phyloP scores from a whole-genome alignment of 2,888 invertebrate genomes.

The Amiota mariae region DNA sequence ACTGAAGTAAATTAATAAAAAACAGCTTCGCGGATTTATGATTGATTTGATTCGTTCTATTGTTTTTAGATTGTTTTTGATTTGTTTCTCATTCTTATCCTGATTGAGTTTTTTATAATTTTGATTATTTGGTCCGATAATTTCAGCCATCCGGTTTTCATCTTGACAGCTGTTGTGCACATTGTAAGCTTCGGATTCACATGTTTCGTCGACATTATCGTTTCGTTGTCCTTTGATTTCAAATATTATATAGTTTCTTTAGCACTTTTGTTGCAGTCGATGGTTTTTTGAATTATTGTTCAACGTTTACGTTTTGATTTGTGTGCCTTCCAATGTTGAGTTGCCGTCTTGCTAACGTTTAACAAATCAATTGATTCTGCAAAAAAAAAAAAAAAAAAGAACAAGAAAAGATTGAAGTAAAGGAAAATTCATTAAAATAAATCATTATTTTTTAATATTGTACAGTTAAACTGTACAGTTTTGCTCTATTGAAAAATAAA shows the following conservation, averaged over 20 bases:
- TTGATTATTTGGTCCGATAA: constrained; percentile 19
- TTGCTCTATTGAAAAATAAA: too few species aligned
- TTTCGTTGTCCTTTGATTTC: constrained; percentile 70
- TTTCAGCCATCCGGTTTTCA: constrained; percentile 57
- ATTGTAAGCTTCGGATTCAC: constrained; percentile 62
- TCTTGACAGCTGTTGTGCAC: constrained; percentile 71
- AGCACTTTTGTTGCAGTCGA: constrained; percentile 36
- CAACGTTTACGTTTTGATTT: constrained; percentile 4
- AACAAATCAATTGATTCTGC: background rate
- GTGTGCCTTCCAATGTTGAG: background rate
- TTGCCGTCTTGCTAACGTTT: background rate
- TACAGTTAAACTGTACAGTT: too few species aligned
- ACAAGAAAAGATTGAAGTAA: too few species aligned
- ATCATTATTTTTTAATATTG: background rate
- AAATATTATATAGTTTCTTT: constrained; percentile 70
- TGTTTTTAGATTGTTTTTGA: constrained; percentile 20
- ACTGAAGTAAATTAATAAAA: constrained; percentile 19
- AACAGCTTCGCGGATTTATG: constrained; percentile 29
- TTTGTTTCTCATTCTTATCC: constrained; percentile 39
- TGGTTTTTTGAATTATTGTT: background rate
- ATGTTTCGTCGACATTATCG: constrained; percentile 59
- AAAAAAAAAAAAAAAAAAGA: background rate
- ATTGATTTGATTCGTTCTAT: constrained; percentile 33
- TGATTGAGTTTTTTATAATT: constrained; percentile 25
- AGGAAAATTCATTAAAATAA: background rate